phyloP scores from a whole-genome alignment of 2,888 invertebrate species.

The Mesochorus sp. region DNA sequence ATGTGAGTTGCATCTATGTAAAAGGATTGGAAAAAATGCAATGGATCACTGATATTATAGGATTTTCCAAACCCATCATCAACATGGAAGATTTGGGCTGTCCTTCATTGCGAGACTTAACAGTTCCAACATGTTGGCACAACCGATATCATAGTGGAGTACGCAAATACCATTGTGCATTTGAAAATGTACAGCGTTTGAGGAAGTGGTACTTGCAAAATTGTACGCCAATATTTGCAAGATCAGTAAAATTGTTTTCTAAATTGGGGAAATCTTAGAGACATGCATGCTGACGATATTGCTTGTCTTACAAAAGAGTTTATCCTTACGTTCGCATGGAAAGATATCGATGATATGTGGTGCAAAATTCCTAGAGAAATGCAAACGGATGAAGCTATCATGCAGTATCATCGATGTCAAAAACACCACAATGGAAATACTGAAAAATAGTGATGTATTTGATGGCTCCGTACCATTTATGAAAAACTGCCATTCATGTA shows the following conservation, averaged over 20 bases:
- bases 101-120: background rate
- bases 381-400: background rate
- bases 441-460: background rate
- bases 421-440: background rate
- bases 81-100: slow-evolving; percentile 14
- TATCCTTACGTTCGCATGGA: background rate
- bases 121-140: slow-evolving; percentile 3
- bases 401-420: background rate
- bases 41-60: slow-evolving; percentile 6
- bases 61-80: background rate
- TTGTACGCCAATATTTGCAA: background rate
- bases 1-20: slow-evolving; percentile 6
- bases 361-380: background rate
- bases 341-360: background rate
- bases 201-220: background rate
- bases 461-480: background rate
- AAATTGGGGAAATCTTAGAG: too few species aligned
- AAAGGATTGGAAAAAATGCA: slow-evolving; percentile 1
- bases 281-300: too few species aligned
- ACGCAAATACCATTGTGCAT: background rate
- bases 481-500: background rate
- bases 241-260: background rate
- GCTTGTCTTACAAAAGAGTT: background rate
- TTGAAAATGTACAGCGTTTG: background rate
- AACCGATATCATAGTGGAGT: background rate